Percentiles rank a stretch among this genome's conserved stretches.
Conservation (phyloP, 2,888 invertebrate species). For the Microchrysa polita region DNA sequence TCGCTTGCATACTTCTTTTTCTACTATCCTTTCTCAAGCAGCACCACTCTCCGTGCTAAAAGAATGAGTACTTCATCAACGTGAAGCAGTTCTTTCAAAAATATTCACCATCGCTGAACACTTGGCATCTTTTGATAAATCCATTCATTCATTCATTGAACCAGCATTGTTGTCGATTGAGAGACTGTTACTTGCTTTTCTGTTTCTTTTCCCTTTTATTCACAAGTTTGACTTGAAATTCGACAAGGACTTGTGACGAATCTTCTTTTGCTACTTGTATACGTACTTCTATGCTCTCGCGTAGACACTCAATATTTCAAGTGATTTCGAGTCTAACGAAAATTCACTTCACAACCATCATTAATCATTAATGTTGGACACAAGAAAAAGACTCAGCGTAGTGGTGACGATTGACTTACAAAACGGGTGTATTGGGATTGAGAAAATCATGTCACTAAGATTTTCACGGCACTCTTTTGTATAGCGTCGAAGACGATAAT, state of each 20-base stretch:
- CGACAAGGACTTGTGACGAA: slow-evolving; percentile 49
- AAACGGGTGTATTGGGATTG: slow-evolving; percentile 20
- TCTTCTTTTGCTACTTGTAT: no score
- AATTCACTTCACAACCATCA: slow-evolving; percentile 23
- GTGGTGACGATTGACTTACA: slow-evolving; percentile 4
- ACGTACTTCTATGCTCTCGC: neutral
- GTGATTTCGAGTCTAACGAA: neutral
- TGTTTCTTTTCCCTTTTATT: slow-evolving; percentile 11
- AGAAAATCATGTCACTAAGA: slow-evolving; percentile 29
- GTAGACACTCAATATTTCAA: slow-evolving; percentile 18
- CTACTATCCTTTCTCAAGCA: slow-evolving; percentile 17
- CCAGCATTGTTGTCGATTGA: slow-evolving; percentile 6
- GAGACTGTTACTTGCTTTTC: slow-evolving; percentile 12
- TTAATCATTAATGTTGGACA: slow-evolving; percentile 36
- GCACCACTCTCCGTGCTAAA: neutral
- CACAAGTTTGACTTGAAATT: slow-evolving; percentile 38
- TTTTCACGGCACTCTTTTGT: slow-evolving; percentile 33
- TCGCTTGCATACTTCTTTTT: no score
- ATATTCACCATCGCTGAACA: neutral
- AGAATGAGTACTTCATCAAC: slow-evolving; percentile 22
- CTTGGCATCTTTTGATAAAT: slow-evolving; percentile 39
- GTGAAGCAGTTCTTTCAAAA: neutral
- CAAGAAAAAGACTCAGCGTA: neutral
- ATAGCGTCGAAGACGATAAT: neutral
- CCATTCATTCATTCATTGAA: slow-evolving; percentile 36